Percentiles rank a stretch among this genome's conserved stretches.
Conservation (phyloP, 1,140 invertebrate species). For the Bombus superbus region DNA sequence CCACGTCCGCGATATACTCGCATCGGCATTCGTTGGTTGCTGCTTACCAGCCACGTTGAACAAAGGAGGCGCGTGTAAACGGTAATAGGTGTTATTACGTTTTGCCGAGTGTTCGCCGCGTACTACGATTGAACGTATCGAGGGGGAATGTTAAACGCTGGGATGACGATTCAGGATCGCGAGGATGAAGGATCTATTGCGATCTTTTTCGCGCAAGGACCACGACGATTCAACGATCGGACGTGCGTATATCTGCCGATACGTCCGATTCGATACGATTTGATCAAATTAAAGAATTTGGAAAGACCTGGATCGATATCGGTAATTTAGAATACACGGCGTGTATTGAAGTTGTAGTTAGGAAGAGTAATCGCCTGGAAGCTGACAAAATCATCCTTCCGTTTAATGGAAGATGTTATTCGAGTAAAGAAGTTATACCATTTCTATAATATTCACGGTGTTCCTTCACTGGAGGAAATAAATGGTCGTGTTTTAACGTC, state of each 20-base stretch:
- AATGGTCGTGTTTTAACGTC: neutral
- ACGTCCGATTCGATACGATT: no score
- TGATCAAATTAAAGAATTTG: no score
- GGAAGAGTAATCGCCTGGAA: neutral
- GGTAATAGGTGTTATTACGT: conserved; percentile 42
- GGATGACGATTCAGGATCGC: neutral
- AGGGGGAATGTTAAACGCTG: neutral
- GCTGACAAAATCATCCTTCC: neutral
- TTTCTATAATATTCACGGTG: no score
- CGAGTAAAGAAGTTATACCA: no score
- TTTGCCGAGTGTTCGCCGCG: neutral
- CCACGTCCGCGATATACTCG: conserved; percentile 45
- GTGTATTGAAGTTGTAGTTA: no score
- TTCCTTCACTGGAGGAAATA: neutral
- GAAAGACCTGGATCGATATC: no score
- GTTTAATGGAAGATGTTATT: neutral
- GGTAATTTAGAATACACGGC: no score
- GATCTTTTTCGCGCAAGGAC: neutral
- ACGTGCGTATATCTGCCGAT: no score
- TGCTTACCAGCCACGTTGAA: conserved; percentile 15
- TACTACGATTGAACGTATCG: conserved; percentile 13
- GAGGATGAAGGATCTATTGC: neutral
- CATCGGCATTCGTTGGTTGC: conserved; percentile 42
- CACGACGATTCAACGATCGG: no score
- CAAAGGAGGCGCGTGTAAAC: conserved; percentile 32